Conservation (phyloP, 2,113 vertebrate species). For the Proteles cristata region DNA sequence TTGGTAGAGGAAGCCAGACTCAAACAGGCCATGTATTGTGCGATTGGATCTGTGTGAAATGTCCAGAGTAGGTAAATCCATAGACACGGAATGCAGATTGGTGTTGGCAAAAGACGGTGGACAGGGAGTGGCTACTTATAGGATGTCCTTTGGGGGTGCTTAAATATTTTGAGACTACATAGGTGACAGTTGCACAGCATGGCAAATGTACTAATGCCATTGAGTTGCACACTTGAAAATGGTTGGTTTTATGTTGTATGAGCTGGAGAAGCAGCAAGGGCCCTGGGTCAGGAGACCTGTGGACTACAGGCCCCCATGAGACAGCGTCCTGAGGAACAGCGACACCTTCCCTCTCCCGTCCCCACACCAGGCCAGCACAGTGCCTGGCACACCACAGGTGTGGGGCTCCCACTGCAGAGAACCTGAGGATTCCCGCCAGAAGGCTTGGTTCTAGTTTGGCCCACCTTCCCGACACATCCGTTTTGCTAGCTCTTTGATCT, state of each 20-base stretch:
- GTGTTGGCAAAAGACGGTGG: background rate
- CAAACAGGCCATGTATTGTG: background rate
- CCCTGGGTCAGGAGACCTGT: background rate
- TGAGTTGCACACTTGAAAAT: background rate
- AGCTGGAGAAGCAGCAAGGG: background rate
- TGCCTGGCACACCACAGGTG: background rate
- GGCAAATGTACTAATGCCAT: background rate
- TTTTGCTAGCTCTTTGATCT: background rate
- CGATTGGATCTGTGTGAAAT: background rate
- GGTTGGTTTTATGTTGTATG: background rate
- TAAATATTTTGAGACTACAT: background rate
- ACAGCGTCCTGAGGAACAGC: background rate
- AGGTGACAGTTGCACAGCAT: background rate
- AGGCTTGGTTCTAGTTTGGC: background rate
- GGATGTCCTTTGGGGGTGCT: background rate
- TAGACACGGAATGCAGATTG: background rate
- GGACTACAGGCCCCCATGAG: background rate
- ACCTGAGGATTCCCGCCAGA: background rate
- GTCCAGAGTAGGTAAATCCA: background rate
- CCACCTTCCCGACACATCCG: background rate
- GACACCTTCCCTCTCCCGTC: background rate
- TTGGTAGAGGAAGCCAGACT: background rate
- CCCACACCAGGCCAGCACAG: background rate
- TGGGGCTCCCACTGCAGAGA: background rate
- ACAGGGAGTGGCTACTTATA: background rate